A percentile compares a stretch with the other conserved stretches of the same genome.
Evolutionary conservation across 2,113 vertebrate species (phyloP).

Genomic region (Cromileptes altivelis): DNA sequence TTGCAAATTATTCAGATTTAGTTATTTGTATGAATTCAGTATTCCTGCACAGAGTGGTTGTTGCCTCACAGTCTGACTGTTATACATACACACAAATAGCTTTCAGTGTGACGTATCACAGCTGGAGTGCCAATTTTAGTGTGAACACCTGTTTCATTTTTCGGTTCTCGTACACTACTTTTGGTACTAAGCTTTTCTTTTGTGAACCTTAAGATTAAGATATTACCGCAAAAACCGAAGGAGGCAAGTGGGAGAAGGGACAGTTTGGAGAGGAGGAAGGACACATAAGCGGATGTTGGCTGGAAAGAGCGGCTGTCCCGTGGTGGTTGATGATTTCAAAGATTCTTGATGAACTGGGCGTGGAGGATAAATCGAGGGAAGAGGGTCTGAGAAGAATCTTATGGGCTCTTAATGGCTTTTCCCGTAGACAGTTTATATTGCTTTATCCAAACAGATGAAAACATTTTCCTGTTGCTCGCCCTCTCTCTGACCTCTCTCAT

Average conservation of each 20-base stretch:
- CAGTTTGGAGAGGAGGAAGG: neutral
- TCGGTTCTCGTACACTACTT: neutral
- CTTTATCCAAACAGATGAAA: conserved; percentile 60
- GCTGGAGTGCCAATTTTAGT: neutral
- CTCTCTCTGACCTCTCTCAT: conserved; percentile 48
- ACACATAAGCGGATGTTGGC: conserved; percentile 6
- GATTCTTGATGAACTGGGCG: conserved; percentile 8
- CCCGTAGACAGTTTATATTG: conserved; percentile 49
- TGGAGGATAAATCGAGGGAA: neutral
- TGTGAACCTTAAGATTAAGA: neutral
- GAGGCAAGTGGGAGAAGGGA: neutral
- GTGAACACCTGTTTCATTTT: neutral
- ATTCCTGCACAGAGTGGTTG: neutral
- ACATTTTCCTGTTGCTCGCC: conserved; percentile 15
- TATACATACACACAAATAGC: neutral
- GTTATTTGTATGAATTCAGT: neutral
- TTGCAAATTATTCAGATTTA: neutral
- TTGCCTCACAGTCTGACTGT: neutral
- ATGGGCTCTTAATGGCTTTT: conserved; percentile 37
- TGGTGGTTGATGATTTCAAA: conserved; percentile 26
- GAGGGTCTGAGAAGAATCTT: neutral
- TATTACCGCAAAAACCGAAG: too few relatives aligned
- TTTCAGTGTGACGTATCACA: neutral
- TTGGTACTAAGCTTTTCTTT: neutral
- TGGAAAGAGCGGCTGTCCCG: neutral